Evolutionary conservation across 2,888 invertebrate species (phyloP).

Genomic region (Leptopilina syphax): DNA sequence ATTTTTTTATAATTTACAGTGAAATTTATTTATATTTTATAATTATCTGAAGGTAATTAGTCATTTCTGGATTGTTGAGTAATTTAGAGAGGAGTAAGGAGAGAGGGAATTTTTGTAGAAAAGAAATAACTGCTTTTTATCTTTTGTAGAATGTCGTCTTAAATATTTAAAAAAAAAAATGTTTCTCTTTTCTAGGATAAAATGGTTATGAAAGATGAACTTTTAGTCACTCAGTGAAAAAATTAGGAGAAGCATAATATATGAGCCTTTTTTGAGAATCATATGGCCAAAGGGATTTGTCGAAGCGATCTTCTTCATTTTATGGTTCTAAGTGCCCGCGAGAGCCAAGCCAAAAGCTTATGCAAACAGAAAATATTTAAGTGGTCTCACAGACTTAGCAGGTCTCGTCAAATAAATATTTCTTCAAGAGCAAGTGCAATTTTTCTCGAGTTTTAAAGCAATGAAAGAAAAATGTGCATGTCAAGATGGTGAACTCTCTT

Average conservation of each 20-base stretch:
- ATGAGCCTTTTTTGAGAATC: slow-evolving; percentile 8
- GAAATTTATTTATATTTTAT: no score
- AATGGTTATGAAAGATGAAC: neutral
- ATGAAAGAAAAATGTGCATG: slow-evolving; percentile 28
- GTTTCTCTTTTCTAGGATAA: neutral
- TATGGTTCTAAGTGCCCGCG: slow-evolving; percentile 29
- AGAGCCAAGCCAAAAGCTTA: slow-evolving; percentile 57
- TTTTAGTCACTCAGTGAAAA: slow-evolving; percentile 6
- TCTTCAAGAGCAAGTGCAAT: slow-evolving; percentile 15
- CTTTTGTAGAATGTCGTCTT: no score
- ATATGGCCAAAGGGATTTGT: slow-evolving; percentile 16
- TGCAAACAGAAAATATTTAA: slow-evolving; percentile 64
- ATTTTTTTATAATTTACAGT: no score
- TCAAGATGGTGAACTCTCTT: neutral
- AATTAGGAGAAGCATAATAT: neutral
- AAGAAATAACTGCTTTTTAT: no score
- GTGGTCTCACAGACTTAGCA: slow-evolving; percentile 19
- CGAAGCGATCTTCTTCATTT: slow-evolving; percentile 21
- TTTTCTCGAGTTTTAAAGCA: slow-evolving; percentile 9
- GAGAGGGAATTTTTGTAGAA: neutral
- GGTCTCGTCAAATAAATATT: slow-evolving; percentile 36
- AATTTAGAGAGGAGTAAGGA: no score
- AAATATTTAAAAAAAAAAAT: neutral
- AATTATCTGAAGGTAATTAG: no score
- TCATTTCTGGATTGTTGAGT: no score